Conservation (phyloP, 2,888 invertebrate genomes). For the Eupithecia centaureata region DNA sequence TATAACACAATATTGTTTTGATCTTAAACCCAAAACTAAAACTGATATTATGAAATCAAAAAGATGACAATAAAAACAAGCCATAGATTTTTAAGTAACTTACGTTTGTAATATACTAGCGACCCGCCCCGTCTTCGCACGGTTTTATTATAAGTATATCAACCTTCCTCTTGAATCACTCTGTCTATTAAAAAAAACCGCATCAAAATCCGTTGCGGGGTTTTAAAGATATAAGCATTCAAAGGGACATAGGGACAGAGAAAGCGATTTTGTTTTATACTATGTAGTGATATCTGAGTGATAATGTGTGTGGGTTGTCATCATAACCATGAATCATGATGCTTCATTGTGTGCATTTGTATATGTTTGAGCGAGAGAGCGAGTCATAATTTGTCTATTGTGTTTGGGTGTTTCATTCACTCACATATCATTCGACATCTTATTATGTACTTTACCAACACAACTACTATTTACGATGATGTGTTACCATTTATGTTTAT, state of each 20-base stretch:
- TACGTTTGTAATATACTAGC: background rate
- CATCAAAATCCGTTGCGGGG: no score
- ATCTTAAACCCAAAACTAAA: background rate
- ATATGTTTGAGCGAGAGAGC: constrained; percentile 13
- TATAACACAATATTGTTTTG: background rate
- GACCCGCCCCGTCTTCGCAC: no score
- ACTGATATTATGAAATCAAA: background rate
- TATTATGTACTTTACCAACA: background rate
- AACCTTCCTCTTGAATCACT: no score
- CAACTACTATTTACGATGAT: background rate
- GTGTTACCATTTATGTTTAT: constrained; percentile 18
- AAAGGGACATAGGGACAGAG: no score
- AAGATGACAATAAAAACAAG: background rate
- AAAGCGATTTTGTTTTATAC: no score
- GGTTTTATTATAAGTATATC: no score
- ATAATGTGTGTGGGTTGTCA: constrained; percentile 4
- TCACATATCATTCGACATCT: constrained; percentile 17
- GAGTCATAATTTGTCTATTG: constrained; percentile 17
- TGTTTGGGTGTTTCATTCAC: constrained; percentile 13
- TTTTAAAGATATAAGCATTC: no score
- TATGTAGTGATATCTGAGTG: background rate
- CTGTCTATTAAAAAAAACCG: no score
- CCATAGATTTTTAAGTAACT: background rate
- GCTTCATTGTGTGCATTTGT: constrained; percentile 10
- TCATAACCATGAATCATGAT: constrained; percentile 10